phyloP scores from a whole-genome alignment of 64 coral and sea anemone genomes.

The Actinia tenebrosa region DNA sequence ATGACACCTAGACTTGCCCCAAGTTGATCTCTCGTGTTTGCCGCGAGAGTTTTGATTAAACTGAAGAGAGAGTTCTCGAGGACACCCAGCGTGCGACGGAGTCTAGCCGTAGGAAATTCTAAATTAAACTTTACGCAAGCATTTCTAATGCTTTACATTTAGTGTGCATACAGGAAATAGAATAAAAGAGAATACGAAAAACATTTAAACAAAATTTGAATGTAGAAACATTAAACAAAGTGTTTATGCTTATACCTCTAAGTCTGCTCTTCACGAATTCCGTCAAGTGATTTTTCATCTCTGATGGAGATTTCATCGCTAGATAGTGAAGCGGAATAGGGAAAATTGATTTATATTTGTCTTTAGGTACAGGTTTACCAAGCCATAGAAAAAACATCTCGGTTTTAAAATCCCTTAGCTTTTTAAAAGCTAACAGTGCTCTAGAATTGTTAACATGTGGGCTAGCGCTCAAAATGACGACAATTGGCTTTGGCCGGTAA shows the following conservation, averaged over 20 bases:
- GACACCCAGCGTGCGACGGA: too few relatives aligned
- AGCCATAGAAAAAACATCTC: conserved; percentile 15
- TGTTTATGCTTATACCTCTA: background rate
- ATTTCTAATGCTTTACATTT: too few relatives aligned
- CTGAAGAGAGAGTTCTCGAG: too few relatives aligned
- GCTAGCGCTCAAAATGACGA: conserved; percentile 13
- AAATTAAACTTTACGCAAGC: too few relatives aligned
- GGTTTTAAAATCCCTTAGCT: background rate
- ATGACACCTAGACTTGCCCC: too few relatives aligned
- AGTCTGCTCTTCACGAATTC: background rate
- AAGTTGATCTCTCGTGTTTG: too few relatives aligned
- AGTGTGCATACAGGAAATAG: too few relatives aligned
- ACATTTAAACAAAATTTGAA: too few relatives aligned
- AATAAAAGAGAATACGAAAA: too few relatives aligned
- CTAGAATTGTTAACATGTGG: background rate
- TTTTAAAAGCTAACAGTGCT: background rate
- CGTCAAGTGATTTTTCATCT: background rate
- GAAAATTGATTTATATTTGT: background rate
- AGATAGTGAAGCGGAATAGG: background rate
- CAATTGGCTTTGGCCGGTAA: background rate
- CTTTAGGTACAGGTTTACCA: conserved; percentile 6
- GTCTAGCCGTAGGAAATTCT: too few relatives aligned
- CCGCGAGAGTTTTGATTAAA: too few relatives aligned
- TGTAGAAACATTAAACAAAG: too few relatives aligned
- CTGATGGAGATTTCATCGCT: background rate